A percentile compares a stretch with the other conserved stretches of the same genome.
These are phyloP conservation scores for Dicentrarchus labrax DNA, from an alignment of 2,113 vertebrate genomes.

Conservation along the genomic window DNA sequence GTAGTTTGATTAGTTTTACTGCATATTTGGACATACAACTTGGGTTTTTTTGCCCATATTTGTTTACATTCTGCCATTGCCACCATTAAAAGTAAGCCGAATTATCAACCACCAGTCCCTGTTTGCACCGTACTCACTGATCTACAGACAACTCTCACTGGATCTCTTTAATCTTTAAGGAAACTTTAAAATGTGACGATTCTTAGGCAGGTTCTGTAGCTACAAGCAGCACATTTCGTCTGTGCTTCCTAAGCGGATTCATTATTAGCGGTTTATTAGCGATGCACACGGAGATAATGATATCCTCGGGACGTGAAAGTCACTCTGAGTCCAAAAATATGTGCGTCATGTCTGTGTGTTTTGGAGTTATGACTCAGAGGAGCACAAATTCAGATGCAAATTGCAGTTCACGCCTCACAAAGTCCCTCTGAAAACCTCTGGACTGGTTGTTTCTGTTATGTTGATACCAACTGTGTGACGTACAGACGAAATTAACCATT, in stretches of 20 bases:
- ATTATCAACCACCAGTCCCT: not conserved
- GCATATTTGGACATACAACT: too few species aligned
- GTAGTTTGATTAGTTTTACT: too few species aligned
- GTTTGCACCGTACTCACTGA: not conserved
- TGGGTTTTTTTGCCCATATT: not conserved
- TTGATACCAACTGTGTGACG: too few species aligned
- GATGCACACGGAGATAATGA: not conserved
- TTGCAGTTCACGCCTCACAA: not conserved
- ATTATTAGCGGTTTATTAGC: not conserved
- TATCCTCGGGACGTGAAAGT: constrained; percentile 7
- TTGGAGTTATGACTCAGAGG: constrained; percentile 6
- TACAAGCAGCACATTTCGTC: not conserved
- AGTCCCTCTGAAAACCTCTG: not conserved
- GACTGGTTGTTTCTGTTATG: not conserved
- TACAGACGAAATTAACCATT: not conserved
- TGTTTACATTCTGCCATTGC: not conserved
- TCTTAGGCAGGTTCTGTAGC: not conserved
- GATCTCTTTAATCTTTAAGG: not conserved
- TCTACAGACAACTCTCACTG: too few species aligned
- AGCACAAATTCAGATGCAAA: not conserved
- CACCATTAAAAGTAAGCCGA: not conserved
- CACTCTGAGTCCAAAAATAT: constrained; percentile 17
- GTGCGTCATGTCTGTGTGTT: not conserved
- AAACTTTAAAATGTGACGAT: not conserved
- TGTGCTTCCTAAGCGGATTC: not conserved